Evolutionary conservation across 1,140 invertebrate genomes (phyloP), one percentile per base, ranked within the genome.

Genomic region (Drosophila rufa): DNA sequence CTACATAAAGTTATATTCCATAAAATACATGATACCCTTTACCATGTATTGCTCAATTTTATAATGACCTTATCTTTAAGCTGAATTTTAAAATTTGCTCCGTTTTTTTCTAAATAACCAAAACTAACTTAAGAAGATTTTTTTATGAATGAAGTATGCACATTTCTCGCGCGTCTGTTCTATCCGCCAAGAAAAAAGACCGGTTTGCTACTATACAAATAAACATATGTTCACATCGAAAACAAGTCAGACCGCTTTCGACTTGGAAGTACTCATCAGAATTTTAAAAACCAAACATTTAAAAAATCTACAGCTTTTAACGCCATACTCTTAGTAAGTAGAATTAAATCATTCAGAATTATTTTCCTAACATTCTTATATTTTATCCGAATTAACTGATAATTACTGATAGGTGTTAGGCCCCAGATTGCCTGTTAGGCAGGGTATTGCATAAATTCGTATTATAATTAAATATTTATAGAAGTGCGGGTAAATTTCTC

Each of bases 191-290:
- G 8, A 27, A 30, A 61, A 22, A 61, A 66, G 15, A 66, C 62
- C 62, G 62, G 62, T 66, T 66, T 64, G 12, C 25, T 25, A 14
- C 58, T 46, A n/a, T 27, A 17, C 40, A 46, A 27, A 27, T 19
- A 14, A 58, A 5, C 40, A n/a, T 15, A 25, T 58, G 19, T 45
- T 45, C 2, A 40, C 12, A 30, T 42, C 14, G 7, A 59, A 60
- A 64, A 64, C 36, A 22, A 30, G 53, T 64, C 25, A 42, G n/a
- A 11, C 9, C 7, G 25, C 56, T 65, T 12, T 62, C 42, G 40
- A 27, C 57, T 22, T 25, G 42, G 8, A n/a, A 5, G 27, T 61
- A 66, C 56, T 45, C 19, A 61, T 36, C 19, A 45, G 25, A 42
- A 17, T n/a, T n/a, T 11, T 12, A 3, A n/a, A 27, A 19, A 17